phyloP scores from a whole-genome alignment of 2,888 invertebrate genomes.

The Drosophila recens region DNA sequence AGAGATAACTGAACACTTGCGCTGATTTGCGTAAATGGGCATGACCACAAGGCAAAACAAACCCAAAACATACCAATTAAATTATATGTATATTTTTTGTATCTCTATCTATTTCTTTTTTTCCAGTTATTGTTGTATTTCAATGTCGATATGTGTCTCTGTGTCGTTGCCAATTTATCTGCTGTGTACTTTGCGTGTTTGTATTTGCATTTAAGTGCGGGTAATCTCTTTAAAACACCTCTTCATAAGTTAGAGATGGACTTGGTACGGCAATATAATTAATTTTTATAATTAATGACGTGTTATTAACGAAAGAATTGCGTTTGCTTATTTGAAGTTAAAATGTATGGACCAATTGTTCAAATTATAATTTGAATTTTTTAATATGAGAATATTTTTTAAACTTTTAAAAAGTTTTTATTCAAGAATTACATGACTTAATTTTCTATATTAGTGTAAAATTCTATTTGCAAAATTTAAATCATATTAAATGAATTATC shows the following conservation, averaged over 20 bases:
- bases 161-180: conserved; percentile 42
- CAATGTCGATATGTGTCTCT: conserved; percentile 56
- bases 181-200: conserved; percentile 35
- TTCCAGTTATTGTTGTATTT: conserved; percentile 9
- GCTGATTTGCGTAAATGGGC: conserved; percentile 56
- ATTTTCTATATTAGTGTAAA: neutral
- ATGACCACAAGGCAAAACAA: conserved; percentile 60
- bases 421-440: too few relatives aligned
- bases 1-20: conserved; percentile 59
- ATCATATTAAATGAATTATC: neutral
- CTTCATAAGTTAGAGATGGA: conserved; percentile 11
- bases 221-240: conserved; percentile 16
- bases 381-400: too few relatives aligned
- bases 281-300: neutral
- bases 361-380: neutral
- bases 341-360: neutral
- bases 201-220: conserved; percentile 28
- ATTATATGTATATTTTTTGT: conserved; percentile 5
- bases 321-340: neutral
- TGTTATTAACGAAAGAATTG: neutral
- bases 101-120: conserved; percentile 6
- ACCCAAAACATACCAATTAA: conserved; percentile 34
- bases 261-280: conserved; percentile 2
- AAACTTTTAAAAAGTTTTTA: too few relatives aligned
- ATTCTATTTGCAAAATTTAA: neutral